phyloP scores from a whole-genome alignment of 1,140 invertebrate genomes.

The Paraescarpia echinospica region DNA sequence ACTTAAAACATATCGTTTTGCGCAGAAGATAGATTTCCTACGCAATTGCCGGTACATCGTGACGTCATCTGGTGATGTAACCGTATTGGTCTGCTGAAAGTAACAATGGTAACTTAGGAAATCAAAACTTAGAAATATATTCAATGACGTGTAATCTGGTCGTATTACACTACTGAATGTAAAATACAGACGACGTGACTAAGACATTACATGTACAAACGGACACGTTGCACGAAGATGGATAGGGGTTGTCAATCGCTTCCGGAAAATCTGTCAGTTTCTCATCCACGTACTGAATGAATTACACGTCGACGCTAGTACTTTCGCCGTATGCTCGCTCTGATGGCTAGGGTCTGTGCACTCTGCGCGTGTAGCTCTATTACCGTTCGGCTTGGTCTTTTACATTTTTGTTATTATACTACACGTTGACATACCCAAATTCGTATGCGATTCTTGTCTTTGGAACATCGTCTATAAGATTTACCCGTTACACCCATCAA shows the following conservation, averaged over 20 bases:
- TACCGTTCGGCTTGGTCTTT: background rate
- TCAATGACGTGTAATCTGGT: background rate
- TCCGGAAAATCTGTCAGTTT: background rate
- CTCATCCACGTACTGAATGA: background rate
- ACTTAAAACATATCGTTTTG: too few species aligned
- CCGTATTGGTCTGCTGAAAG: background rate
- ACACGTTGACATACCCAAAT: background rate
- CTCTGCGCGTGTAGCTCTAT: background rate
- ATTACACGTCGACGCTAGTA: background rate
- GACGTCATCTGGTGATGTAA: background rate
- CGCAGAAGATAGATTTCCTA: background rate
- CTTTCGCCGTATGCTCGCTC: background rate
- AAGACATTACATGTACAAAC: too few species aligned
- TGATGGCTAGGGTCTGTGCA: background rate
- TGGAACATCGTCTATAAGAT: background rate
- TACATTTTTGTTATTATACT: background rate
- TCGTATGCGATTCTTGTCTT: background rate
- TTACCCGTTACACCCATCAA: background rate
- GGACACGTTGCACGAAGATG: too few species aligned
- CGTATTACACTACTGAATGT: background rate
- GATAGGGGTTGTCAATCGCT: background rate
- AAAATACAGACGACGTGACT: background rate
- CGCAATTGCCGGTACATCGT: background rate
- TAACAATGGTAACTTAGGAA: background rate
- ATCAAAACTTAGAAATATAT: background rate